These are phyloP conservation scores for Zapornia atra DNA, from an alignment of 2,113 vertebrate species.

Conservation along the genomic window DNA sequence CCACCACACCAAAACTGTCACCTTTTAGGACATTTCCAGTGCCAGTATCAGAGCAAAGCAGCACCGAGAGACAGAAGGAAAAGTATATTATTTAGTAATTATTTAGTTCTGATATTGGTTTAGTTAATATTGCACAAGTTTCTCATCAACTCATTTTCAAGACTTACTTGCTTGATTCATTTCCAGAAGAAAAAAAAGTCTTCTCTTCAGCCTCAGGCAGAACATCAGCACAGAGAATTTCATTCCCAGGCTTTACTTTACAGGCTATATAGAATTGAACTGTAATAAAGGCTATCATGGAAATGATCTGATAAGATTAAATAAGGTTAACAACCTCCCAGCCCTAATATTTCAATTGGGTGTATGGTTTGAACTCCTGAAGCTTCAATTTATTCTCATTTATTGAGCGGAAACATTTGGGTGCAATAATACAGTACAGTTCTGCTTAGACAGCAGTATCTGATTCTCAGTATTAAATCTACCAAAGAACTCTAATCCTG, in stretches of 20 bases:
- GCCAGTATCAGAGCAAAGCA: neutral
- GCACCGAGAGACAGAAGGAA: neutral
- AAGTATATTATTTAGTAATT: neutral
- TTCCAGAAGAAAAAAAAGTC: neutral
- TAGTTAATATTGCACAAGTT: neutral
- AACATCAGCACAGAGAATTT: neutral
- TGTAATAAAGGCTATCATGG: neutral
- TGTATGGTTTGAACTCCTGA: neutral
- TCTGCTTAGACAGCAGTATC: neutral
- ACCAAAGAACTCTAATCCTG: neutral
- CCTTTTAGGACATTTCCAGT: neutral
- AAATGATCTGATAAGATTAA: neutral
- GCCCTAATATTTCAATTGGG: neutral
- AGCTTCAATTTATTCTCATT: neutral
- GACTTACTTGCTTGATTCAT: neutral
- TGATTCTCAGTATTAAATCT: neutral
- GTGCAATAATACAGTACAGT: neutral
- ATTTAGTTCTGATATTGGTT: neutral
- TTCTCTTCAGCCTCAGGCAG: neutral
- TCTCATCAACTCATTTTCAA: neutral
- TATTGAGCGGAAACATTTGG: neutral
- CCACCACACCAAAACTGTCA: neutral
- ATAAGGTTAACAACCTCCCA: neutral
- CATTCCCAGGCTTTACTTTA: neutral
- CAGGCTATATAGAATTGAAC: neutral